Base-by-base conservation (phyloP, 1,140 invertebrate genomes). In the Eufriesea mexicana region DNA sequence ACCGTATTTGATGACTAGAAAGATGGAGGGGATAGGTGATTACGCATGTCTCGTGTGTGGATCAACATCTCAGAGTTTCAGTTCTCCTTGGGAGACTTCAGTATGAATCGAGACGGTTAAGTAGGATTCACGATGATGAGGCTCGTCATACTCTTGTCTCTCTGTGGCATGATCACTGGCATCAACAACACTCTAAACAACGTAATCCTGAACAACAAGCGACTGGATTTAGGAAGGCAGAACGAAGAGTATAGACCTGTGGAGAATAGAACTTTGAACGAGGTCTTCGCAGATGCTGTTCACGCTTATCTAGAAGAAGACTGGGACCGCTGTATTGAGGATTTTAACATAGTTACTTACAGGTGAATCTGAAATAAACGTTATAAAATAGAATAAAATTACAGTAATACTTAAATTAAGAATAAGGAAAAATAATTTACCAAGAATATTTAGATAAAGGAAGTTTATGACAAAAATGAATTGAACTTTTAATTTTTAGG, bases 241-340 rank as follows among this genome's bases (percentile, higher is more conserved):
- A 28, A 20, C 14, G 23, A 79, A 10, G 23, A 49, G 45, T 49
- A 57, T 10, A 35, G 10, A 5, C 12, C 16, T 54, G 2, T 6
- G 18, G 61, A 2, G 7, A 20, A 61, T 55, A 76, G 25, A 10
- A 81, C 85, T 16, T 59, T 92, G 12, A 77, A 78, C 23, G 81
- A 92, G 66, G 54, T 84, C 16, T 93, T 86, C 71, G 89, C 94
- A 85, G 86, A 95, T 89, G 96, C 96, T 62, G 93, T 96, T 20
- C 93, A 96, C 79, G 96, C 96, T 42, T 97, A 97, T 92, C 93
- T 96, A 59, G 95, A 96, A 35, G 95, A 97, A 88, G 94, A 96
- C 89, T 98, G 96, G 96, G 92, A 95, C 35, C 95, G 95, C 62
- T 97, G 97, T 90, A 95, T 97, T 79, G 87, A 91, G 20, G 94